Evolutionary conservation across 2,113 vertebrate species (phyloP).

Genomic region (Piprites chloris): DNA sequence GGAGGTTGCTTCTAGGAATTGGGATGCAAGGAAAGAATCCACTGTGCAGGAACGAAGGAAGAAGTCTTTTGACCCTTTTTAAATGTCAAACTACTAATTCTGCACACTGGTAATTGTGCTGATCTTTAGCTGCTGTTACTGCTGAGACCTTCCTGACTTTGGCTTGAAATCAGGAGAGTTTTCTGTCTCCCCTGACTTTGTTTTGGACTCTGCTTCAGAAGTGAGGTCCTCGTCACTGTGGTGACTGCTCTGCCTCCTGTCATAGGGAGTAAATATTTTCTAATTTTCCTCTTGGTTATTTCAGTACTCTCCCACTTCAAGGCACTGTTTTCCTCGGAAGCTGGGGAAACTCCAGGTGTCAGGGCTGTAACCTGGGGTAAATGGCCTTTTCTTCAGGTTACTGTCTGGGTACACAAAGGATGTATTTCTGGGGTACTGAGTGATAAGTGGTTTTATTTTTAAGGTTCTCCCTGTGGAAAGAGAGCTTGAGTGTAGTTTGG

Average conservation of each 20-base stretch:
- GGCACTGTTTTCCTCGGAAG: neutral
- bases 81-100: neutral
- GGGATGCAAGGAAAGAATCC: neutral
- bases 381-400: neutral
- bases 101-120: neutral
- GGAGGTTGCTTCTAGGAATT: neutral
- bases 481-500: neutral
- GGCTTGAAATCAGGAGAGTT: neutral
- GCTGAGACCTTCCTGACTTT: neutral
- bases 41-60: fast-evolving
- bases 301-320: neutral
- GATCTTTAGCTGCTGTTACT: neutral
- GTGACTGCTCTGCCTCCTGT: neutral
- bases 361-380: neutral
- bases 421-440: conserved; percentile 42
- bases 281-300: neutral
- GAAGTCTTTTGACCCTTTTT: neutral
- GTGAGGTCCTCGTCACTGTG: neutral
- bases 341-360: neutral
- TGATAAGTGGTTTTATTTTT: conserved; percentile 36
- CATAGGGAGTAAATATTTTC: neutral
- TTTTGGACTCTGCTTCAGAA: neutral
- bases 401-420: neutral
- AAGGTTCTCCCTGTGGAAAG: conserved; percentile 50
- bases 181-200: neutral